phyloP scores from a whole-genome alignment of 2,888 invertebrate genomes.

The Lepeophtheirus nordmannii region DNA sequence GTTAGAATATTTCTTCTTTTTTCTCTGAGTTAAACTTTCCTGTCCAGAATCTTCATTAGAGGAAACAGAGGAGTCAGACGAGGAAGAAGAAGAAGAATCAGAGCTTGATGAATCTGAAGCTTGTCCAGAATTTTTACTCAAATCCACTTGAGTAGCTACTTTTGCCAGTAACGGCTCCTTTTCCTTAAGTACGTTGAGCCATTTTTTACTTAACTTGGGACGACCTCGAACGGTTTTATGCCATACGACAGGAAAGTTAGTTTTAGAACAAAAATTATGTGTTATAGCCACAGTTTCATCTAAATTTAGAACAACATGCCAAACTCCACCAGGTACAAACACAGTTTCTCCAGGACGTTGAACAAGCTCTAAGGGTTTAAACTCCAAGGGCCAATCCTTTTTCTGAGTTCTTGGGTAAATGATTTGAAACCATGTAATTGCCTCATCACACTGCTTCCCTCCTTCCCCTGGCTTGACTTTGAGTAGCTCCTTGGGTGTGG shows the following conservation, averaged over 20 bases:
- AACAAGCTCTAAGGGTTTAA: slow-evolving; percentile 77
- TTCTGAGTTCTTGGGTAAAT: slow-evolving; percentile 85
- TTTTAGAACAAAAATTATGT: slow-evolving; percentile 88
- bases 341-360: slow-evolving; percentile 94
- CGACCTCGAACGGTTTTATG: slow-evolving; percentile 89
- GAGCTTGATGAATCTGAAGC: slow-evolving; percentile 77
- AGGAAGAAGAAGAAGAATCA: slow-evolving; percentile 56
- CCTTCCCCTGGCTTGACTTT: slow-evolving; percentile 80
- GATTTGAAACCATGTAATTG: slow-evolving; percentile 89
- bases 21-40: slow-evolving; percentile 71
- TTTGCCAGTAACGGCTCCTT: slow-evolving; percentile 61
- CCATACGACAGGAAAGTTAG: slow-evolving; percentile 95
- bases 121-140: slow-evolving; percentile 68
- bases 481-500: slow-evolving; percentile 85
- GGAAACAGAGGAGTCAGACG: slow-evolving; percentile 31
- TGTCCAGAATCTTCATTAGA: slow-evolving; percentile 52
- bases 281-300: slow-evolving; percentile 93
- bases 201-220: slow-evolving; percentile 85
- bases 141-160: slow-evolving; percentile 65
- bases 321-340: slow-evolving; percentile 97
- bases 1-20: slow-evolving; percentile 36
- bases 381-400: slow-evolving; percentile 77
- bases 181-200: slow-evolving; percentile 48
- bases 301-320: slow-evolving; percentile 96
- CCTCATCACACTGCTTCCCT: slow-evolving; percentile 95